phyloP scores from a whole-genome alignment of 2,888 invertebrate species.

The Eupsilia transversa region DNA sequence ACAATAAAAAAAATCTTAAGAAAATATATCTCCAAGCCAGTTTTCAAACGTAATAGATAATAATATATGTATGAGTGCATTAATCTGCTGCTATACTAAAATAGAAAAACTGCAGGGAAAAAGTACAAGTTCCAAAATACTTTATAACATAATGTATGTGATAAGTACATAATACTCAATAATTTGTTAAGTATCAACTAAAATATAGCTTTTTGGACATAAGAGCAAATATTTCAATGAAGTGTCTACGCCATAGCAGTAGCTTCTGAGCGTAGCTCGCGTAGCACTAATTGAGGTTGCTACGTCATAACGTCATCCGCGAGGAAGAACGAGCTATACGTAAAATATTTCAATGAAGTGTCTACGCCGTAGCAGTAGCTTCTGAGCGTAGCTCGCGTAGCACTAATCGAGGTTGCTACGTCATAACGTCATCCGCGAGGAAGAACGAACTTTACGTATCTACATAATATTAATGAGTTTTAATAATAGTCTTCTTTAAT shows the following conservation, averaged over 20 bases:
- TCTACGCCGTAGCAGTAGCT: conserved; percentile 42
- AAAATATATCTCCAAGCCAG: too few species aligned
- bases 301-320: conserved; percentile 4
- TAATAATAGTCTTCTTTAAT: too few species aligned
- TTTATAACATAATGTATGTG: neutral
- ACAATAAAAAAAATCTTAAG: too few species aligned
- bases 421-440: neutral
- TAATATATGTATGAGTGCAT: too few species aligned
- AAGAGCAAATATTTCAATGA: neutral
- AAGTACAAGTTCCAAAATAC: too few species aligned
- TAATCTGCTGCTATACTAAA: too few species aligned
- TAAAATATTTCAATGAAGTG: too few species aligned
- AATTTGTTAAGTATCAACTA: neutral
- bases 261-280: conserved; percentile 15
- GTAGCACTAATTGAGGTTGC: conserved; percentile 17
- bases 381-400: conserved; percentile 28
- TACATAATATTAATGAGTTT: too few species aligned
- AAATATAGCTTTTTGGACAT: neutral
- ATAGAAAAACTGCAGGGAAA: too few species aligned
- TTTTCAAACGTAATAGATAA: too few species aligned
- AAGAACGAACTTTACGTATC: neutral
- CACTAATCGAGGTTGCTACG: conserved; percentile 15
- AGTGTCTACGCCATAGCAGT: conserved; percentile 43
- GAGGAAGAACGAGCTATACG: neutral
- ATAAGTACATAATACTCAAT: neutral